Evolutionary conservation across 2,113 vertebrate genomes (phyloP).

Genomic region (Oncorhynchus nerka): DNA sequence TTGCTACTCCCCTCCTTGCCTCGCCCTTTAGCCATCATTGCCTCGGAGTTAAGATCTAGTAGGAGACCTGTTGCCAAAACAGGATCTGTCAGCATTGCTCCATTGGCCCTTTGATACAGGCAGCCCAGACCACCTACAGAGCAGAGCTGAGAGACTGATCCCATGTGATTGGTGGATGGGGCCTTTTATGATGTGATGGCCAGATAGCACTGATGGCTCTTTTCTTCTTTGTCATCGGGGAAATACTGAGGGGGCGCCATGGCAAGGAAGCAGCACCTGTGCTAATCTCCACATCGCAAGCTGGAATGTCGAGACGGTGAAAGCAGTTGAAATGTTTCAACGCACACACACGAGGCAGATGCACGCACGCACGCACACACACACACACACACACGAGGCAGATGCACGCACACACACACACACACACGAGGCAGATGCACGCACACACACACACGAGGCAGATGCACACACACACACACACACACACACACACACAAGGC

Average conservation of each 20-base stretch:
- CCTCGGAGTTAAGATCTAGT: conserved; percentile 1
- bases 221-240: background rate
- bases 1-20: background rate
- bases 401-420: conserved; percentile 9
- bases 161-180: conserved; percentile 15
- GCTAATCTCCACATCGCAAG: conserved; percentile 14
- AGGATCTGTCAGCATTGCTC: conserved; percentile 25
- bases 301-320: background rate
- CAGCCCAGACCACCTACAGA: background rate
- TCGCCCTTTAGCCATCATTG: background rate
- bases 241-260: background rate
- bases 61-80: conserved; percentile 18
- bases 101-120: background rate
- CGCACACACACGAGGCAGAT: background rate
- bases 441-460: conserved; percentile 6
- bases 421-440: conserved; percentile 20
- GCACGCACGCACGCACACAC: background rate
- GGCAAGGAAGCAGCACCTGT: conserved; percentile 39
- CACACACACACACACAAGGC: background rate
- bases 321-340: too few species aligned
- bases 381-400: background rate
- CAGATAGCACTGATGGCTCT: background rate
- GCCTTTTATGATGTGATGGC: background rate
- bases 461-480: background rate
- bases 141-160: background rate